phyloP scores from a whole-genome alignment of 2,888 invertebrate genomes.

The Scaptomyza parva region DNA sequence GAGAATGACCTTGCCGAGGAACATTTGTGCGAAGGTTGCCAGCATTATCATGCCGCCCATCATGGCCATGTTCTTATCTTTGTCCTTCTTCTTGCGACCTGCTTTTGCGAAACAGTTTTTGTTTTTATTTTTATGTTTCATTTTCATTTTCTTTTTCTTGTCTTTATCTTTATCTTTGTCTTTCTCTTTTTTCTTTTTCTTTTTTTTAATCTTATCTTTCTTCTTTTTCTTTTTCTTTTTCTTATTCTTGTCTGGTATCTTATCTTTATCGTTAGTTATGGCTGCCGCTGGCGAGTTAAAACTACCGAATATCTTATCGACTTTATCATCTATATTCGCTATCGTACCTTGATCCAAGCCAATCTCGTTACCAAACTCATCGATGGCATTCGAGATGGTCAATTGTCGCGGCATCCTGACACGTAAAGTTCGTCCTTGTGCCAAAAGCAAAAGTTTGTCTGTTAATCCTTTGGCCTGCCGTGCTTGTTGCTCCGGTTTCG shows the following conservation, averaged over 20 bases:
- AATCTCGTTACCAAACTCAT: conserved; percentile 57
- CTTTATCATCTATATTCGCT: conserved; percentile 79
- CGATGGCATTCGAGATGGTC: conserved; percentile 70
- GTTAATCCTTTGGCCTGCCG: conserved; percentile 49
- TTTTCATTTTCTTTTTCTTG: conserved; percentile 11
- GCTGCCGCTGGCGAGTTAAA: conserved; percentile 44
- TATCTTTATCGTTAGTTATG: conserved; percentile 41
- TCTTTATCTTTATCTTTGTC: conserved; percentile 29
- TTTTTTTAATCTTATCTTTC: conserved; percentile 31
- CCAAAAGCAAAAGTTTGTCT: conserved; percentile 70
- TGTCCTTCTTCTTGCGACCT: conserved; percentile 86
- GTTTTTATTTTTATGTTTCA: conserved; percentile 55
- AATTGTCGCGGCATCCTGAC: conserved; percentile 67
- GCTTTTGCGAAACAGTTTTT: conserved; percentile 78
- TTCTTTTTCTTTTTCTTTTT: conserved; percentile 40
- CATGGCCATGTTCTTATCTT: conserved; percentile 86
- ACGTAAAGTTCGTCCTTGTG: conserved; percentile 70
- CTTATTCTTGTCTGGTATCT: conserved; percentile 7
- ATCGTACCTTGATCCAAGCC: conserved; percentile 81
- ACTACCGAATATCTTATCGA: conserved; percentile 68
- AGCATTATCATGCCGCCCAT: conserved; percentile 88
- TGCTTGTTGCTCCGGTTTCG: not conserved
- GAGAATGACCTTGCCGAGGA: conserved; percentile 89
- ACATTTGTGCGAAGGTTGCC: conserved; percentile 88
- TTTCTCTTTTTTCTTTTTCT: conserved; percentile 33